Evolutionary conservation across 2,888 invertebrate genomes (phyloP).

Genomic region (Geophilus truncorum): DNA sequence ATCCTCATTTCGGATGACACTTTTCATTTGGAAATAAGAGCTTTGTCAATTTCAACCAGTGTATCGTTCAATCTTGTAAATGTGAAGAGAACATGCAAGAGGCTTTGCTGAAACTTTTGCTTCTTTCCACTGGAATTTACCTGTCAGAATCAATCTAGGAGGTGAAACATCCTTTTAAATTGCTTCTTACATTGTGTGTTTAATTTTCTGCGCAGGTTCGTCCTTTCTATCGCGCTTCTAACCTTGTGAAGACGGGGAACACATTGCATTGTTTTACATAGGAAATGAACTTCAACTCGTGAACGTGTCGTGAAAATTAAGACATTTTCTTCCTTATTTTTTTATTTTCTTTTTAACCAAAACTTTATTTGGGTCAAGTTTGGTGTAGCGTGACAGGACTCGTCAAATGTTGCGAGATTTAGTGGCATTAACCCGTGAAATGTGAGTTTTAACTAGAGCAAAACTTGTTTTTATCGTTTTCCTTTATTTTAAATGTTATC

Average conservation of each 20-base stretch:
- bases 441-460: not conserved
- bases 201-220: not conserved
- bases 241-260: not conserved
- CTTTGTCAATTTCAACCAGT: constrained; percentile 12
- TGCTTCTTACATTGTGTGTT: not conserved
- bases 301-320: too few species aligned
- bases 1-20: not conserved
- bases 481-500: too few species aligned
- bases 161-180: constrained; percentile 13
- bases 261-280: too few species aligned
- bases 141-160: constrained; percentile 12
- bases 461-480: too few species aligned
- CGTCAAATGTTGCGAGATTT: too few species aligned
- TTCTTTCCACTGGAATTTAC: constrained; percentile 12
- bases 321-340: too few species aligned
- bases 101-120: constrained; percentile 6
- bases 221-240: not conserved
- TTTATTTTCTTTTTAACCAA: not conserved
- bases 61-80: constrained; percentile 12
- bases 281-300: not conserved
- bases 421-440: not conserved
- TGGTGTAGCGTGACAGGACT: not conserved
- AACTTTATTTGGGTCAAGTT: not conserved
- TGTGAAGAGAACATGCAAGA: constrained; percentile 5
- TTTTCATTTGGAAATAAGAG: constrained; percentile 13